These are phyloP conservation scores for Oceanodroma leucorhoa DNA, from an alignment of 2,797 vertebrate genomes.

Conservation along the genomic window DNA sequence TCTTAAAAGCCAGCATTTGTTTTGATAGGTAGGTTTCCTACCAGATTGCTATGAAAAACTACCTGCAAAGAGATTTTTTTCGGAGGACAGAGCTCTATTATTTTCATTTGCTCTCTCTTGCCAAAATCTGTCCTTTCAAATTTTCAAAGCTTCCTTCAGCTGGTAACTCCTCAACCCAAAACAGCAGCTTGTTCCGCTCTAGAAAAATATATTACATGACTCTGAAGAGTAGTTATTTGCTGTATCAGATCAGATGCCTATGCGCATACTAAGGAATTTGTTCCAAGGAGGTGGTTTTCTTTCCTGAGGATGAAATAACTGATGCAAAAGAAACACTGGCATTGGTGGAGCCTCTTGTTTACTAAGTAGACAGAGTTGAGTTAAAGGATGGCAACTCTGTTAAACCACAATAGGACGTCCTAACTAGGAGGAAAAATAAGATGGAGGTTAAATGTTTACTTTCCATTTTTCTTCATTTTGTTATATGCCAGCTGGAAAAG, in stretches of 20 bases:
- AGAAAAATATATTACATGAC: background rate
- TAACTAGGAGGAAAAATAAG: background rate
- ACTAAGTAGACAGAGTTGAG: background rate
- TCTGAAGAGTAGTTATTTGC: background rate
- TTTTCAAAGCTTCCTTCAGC: background rate
- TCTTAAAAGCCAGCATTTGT: background rate
- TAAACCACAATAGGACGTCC: background rate
- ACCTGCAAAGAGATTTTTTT: background rate
- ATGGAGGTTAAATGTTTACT: background rate
- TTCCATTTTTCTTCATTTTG: constrained; percentile 46
- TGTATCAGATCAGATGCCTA: background rate
- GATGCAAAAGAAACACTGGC: background rate
- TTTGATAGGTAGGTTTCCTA: background rate
- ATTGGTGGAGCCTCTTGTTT: background rate
- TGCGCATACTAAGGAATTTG: background rate
- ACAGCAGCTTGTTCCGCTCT: background rate
- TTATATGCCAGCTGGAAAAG: background rate
- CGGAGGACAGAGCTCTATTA: background rate
- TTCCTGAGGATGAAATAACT: background rate
- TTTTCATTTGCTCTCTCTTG: background rate
- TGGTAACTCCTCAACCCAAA: background rate
- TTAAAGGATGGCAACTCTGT: background rate
- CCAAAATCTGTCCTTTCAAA: background rate
- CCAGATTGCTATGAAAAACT: background rate
- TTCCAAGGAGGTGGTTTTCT: background rate